Base-by-base conservation (phyloP, 1,140 invertebrate species). In the Drosophila lini region DNA sequence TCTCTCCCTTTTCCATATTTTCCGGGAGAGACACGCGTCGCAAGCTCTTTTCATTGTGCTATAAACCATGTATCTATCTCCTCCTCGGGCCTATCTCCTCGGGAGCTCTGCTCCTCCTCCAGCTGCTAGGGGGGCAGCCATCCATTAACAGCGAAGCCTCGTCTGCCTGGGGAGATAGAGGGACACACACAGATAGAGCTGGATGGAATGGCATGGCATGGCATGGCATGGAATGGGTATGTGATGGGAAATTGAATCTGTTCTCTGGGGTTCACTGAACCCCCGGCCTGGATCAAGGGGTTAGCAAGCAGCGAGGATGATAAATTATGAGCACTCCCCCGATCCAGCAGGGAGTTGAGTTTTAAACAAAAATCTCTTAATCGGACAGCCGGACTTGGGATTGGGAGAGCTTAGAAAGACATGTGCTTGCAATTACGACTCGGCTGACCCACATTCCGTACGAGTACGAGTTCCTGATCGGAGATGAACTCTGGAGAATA, bases 111-210 rank as follows among this genome's bases (percentile, higher is more conserved):
- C 38, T 34, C 13, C 52, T 64, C 38, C 45, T 52, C 55, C 34
- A n/a, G 38, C 40, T 47, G 53, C 38, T 16, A 41, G 22, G 41
- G 52, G 45, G 70, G 50, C 67, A 50, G 76, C 42, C 65, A 80
- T 80, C 78, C 84, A 89, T 89, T 89, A 84, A 78, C 77, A 78
- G 86, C 74, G 65, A 63, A 71, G 82, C 69, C 71, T 60, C 48
- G 61, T 31, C 59, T 38, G 50, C 48, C 28, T 41, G 56, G 71
- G 70, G 48, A 48, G 50, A 74, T 47, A 68, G 61, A 58, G 36
- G 63, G 52, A 52, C 58, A 16, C 65, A 25, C 48, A 63, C 32
- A 47, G 56, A 38, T 42, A 52, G 42, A 56, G 48, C 25, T 53
- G 19, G 19, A 13, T 22, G 25, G 47, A 15, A 48, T 48, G 22